phyloP scores from a whole-genome alignment of 2,888 invertebrate species.

The Caradrina kadenii region DNA sequence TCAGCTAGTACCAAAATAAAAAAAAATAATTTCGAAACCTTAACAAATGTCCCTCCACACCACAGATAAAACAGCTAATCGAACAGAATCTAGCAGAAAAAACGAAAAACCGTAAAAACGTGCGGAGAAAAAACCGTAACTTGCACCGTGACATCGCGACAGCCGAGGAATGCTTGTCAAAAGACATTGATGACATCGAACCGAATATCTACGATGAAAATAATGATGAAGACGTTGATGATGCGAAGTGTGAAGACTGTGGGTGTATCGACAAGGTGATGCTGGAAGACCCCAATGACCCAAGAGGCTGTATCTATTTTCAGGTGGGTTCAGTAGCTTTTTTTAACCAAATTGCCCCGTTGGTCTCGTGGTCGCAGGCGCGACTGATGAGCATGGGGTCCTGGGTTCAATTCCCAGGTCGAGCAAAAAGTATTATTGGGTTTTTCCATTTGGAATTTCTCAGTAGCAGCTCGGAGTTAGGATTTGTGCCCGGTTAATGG shows the following conservation, averaged over 20 bases:
- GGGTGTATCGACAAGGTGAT: conserved; percentile 73
- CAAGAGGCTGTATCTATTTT: conserved; percentile 91
- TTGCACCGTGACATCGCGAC: conserved; percentile 75
- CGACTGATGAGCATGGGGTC: too few species aligned
- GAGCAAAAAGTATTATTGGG: too few species aligned
- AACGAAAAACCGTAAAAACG: conserved; percentile 56
- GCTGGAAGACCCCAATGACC: conserved; percentile 86
- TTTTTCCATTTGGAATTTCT: too few species aligned
- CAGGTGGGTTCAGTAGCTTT: conserved; percentile 80
- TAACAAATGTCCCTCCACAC: neutral
- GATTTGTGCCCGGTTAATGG: too few species aligned
- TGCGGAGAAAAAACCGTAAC: conserved; percentile 78
- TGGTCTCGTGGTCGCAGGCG: too few species aligned
- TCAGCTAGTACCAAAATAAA: too few species aligned
- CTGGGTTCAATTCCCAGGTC: too few species aligned
- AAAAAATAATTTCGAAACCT: too few species aligned
- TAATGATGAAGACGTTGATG: conserved; percentile 5
- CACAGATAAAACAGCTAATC: conserved; percentile 61
- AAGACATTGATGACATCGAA: conserved; percentile 66
- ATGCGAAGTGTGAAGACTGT: conserved; percentile 57
- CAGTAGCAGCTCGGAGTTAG: too few species aligned
- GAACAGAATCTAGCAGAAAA: conserved; percentile 49
- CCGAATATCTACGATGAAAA: conserved; percentile 67
- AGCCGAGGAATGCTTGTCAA: conserved; percentile 72
- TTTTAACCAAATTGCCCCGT: too few species aligned